phyloP scores from a whole-genome alignment of 2,113 vertebrate genomes.

The Gasterosteus nipponicus region DNA sequence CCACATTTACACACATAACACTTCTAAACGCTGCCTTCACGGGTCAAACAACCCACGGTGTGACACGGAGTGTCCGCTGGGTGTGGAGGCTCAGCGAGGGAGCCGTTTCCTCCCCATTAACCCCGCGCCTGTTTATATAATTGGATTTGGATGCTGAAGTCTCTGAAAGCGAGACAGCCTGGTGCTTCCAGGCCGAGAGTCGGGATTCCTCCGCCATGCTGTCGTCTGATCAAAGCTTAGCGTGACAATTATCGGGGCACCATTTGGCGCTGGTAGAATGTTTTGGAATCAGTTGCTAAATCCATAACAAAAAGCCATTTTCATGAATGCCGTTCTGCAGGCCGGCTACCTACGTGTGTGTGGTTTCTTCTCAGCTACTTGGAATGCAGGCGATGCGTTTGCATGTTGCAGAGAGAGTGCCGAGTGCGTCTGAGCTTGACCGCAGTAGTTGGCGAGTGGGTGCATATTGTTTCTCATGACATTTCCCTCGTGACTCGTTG shows the following conservation, averaged over 20 bases:
- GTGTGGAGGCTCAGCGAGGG: constrained; percentile 33
- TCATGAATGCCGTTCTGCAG: constrained; percentile 46
- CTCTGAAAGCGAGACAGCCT: constrained; percentile 49
- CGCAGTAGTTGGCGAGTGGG: constrained; percentile 11
- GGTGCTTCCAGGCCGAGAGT: constrained; percentile 50
- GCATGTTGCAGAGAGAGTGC: constrained; percentile 35
- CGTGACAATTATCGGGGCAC: constrained; percentile 57
- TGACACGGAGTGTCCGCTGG: constrained; percentile 10
- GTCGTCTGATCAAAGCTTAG: constrained; percentile 69
- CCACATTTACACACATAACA: constrained; percentile 2
- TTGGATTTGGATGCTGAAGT: constrained; percentile 58
- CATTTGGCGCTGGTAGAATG: constrained; percentile 58
- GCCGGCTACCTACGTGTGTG: constrained; percentile 43
- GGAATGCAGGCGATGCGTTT: constrained; percentile 69
- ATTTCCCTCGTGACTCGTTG: constrained; percentile 31
- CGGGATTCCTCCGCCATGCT: constrained; percentile 30
- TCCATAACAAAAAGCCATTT: constrained; percentile 44
- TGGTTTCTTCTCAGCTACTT: constrained; percentile 59
- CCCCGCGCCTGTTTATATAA: constrained; percentile 58
- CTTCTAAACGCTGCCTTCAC: neutral
- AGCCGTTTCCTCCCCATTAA: constrained; percentile 50
- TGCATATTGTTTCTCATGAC: constrained; percentile 33
- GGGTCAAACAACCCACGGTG: constrained; percentile 6
- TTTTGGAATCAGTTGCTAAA: constrained; percentile 47
- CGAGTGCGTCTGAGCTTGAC: constrained; percentile 47